Base-by-base conservation (phyloP, 2,113 vertebrate genomes). In the Sclerurus mexicanus region DNA sequence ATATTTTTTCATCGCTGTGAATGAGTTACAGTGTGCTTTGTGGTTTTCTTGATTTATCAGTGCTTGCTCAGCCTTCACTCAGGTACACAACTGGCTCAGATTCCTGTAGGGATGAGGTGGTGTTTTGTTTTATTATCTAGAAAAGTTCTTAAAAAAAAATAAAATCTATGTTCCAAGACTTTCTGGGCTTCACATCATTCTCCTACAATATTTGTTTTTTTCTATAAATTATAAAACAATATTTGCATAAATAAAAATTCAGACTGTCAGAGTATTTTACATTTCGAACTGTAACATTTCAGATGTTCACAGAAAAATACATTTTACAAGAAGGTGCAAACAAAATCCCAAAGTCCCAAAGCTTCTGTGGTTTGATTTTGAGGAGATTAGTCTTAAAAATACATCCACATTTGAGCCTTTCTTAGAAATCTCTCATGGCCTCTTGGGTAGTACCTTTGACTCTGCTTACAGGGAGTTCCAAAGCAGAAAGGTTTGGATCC, bases 201-300 rank as follows among this genome's bases (percentile, higher is more conserved):
- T 72, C 82, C 58, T 85, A 66, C 77, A 73, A 87, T 64, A 78
- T 62, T 40, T 55, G 37, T 52, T 53, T 46, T 44, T 60, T 73
- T 62, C 66, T 53, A 97, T 97, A 97, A 97, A 95, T 97, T 96
- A 93, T 55, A 76, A 69, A 82, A 11, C 85, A 77, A 72, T n/a
- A 24, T 75, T 49, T 86, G n/a, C 85, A 87, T 97, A 97, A 97
- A 96, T 97, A 96, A 92, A 74, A 63, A 21, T 14, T 12, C 1
- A 18, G 23, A 27, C 72, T 3, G 2, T 91, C 93, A 93, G 85
- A 86, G 80, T 84, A 75, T 76, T 50, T 74, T 76, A 35, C 17
- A 3, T 27, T 40, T 74, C 28, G 15, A 66, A 80, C 86, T 12
- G 49, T 37, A 74, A 60, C n/a, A 0, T 78, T 63, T 84, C 73